These are phyloP conservation scores for Epinotia brunnichana DNA, from an alignment of 2,888 invertebrate species.

Conservation along the genomic window DNA sequence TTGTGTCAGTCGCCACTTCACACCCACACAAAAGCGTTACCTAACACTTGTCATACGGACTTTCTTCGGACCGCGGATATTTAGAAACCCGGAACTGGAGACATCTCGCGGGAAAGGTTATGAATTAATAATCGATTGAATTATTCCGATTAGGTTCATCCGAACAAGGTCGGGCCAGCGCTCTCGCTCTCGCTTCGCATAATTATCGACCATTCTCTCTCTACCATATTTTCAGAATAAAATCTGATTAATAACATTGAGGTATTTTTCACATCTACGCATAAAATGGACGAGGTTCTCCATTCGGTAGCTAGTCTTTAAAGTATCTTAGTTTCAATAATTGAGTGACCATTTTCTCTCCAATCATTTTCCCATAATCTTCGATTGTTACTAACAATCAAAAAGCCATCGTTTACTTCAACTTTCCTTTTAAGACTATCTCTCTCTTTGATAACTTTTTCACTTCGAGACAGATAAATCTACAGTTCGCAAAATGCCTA, in stretches of 20 bases:
- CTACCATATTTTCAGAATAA: neutral
- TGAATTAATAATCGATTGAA: conserved; percentile 36
- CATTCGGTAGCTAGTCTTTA: neutral
- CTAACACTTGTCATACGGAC: conserved; percentile 37
- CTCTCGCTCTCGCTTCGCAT: conserved; percentile 18
- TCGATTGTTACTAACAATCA: conserved; percentile 9
- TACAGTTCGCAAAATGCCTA: neutral
- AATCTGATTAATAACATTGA: neutral
- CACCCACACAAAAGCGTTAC: conserved; percentile 35
- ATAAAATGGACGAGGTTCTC: neutral
- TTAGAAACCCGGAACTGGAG: conserved; percentile 39
- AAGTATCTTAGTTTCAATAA: neutral
- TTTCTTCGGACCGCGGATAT: conserved; percentile 34
- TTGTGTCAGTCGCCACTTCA: conserved; percentile 15
- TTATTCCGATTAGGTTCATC: conserved; percentile 28
- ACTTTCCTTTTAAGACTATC: conserved; percentile 9
- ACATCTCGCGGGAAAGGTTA: conserved; percentile 20
- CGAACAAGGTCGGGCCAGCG: conserved; percentile 8
- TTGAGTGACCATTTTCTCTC: conserved; percentile 7
- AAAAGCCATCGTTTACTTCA: neutral
- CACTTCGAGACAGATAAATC: neutral
- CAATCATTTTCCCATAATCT: conserved; percentile 6
- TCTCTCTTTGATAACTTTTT: neutral
- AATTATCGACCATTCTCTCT: conserved; percentile 1
- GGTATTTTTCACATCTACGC: neutral